Conservation (phyloP, 2,888 invertebrate genomes). For the Yponomeuta evonymella region DNA sequence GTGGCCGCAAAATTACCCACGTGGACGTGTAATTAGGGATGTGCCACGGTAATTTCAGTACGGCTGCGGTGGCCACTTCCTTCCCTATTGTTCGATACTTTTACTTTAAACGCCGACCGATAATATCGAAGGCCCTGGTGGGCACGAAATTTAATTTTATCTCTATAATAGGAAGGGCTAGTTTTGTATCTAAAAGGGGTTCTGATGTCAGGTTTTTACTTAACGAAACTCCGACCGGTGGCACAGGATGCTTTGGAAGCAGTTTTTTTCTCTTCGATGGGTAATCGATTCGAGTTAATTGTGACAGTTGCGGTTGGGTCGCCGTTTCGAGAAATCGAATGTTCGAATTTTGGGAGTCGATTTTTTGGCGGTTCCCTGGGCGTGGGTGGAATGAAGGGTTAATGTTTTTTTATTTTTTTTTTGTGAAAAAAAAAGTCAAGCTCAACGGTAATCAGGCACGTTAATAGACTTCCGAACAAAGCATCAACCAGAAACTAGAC, state of each 20-base stretch:
- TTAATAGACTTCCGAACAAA: too few relatives aligned
- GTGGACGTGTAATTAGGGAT: slow-evolving; percentile 66
- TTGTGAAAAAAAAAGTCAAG: neutral
- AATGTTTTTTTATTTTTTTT: neutral
- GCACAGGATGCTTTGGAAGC: neutral
- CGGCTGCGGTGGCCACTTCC: slow-evolving; percentile 67
- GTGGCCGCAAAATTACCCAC: slow-evolving; percentile 66
- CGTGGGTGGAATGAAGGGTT: slow-evolving; percentile 7
- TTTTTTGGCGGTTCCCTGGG: slow-evolving; percentile 36
- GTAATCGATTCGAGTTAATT: slow-evolving; percentile 64
- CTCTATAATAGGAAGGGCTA: slow-evolving; percentile 32
- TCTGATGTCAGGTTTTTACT: neutral
- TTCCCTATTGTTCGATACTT: slow-evolving; percentile 58
- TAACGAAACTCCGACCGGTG: neutral
- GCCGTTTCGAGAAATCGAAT: slow-evolving; percentile 39
- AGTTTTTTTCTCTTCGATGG: neutral
- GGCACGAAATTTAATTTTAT: neutral
- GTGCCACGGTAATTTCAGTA: slow-evolving; percentile 50
- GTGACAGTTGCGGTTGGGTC: slow-evolving; percentile 67
- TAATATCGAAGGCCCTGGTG: neutral
- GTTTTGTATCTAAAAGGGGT: slow-evolving; percentile 29
- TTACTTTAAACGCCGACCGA: slow-evolving; percentile 19
- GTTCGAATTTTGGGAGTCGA: slow-evolving; percentile 33
- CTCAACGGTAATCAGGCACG: too few relatives aligned
- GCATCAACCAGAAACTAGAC: too few relatives aligned